phyloP scores from a whole-genome alignment of 1,140 invertebrate species.

The Ceratoteleas bidentatus region DNA sequence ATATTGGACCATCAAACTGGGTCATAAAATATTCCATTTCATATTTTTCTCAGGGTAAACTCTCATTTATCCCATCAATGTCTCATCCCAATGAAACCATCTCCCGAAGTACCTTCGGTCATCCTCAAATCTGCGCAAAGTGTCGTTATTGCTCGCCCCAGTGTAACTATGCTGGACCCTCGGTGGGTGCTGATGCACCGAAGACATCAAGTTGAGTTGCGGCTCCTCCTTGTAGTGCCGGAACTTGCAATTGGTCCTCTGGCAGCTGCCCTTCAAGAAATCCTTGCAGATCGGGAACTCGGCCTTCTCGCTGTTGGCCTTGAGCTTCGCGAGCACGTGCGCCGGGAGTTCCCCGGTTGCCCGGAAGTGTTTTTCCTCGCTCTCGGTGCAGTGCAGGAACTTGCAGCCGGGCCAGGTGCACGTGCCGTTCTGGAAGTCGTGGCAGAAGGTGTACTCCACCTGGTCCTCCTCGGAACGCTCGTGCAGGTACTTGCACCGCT shows the following conservation, averaged over 20 bases:
- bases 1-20: no score
- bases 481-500: slow-evolving; percentile 89
- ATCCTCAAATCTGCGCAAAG: slow-evolving; percentile 74
- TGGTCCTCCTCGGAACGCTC: slow-evolving; percentile 80
- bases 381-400: slow-evolving; percentile 89
- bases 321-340: slow-evolving; percentile 81
- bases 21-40: no score
- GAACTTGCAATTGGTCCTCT: slow-evolving; percentile 80
- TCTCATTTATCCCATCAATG: no score
- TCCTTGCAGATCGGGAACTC: slow-evolving; percentile 88
- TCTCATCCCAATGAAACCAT: no score
- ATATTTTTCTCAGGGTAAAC: no score
- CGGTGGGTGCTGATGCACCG: slow-evolving; percentile 81
- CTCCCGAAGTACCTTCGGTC: slow-evolving; percentile 78
- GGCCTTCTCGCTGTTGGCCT: slow-evolving; percentile 76
- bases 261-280: slow-evolving; percentile 88
- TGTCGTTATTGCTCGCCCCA: slow-evolving; percentile 72
- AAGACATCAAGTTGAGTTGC: slow-evolving; percentile 72
- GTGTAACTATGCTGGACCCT: slow-evolving; percentile 80
- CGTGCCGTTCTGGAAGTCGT: slow-evolving; percentile 90
- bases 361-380: slow-evolving; percentile 89
- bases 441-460: slow-evolving; percentile 86
- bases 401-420: slow-evolving; percentile 85
- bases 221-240: slow-evolving; percentile 74
- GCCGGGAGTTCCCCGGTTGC: slow-evolving; percentile 85